Evolutionary conservation across 2,113 vertebrate genomes (phyloP), one percentile per base, ranked within the genome.

Genomic region (Anarhynchus alexandrinus): DNA sequence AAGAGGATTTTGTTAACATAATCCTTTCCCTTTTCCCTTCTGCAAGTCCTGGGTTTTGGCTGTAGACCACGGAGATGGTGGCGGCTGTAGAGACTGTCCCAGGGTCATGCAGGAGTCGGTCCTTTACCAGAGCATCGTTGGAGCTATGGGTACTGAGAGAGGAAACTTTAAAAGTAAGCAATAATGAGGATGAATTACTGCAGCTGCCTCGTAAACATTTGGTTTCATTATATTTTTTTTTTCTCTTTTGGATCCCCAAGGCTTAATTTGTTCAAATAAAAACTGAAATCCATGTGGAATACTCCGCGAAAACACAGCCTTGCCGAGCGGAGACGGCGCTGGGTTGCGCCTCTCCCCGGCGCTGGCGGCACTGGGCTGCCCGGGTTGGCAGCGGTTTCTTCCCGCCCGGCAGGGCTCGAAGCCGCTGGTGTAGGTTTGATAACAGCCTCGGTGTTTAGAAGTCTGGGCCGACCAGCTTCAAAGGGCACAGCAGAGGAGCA

Each of bases 211-310:
- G 17, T 93, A 92, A 96, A 93, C 90, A 64, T 92, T 84, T 77
- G 12, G 45, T 77, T 87, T 43, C 11, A 15, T 72, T 14, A 45
- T 80, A 5, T 23, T 8, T 40, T n/a, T n/a, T 40, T 45, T 19
- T 45, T 10, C 34, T n/a, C 52, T 64, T 85, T 65, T 47, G 74
- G 3, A 8, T 97, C 96, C 90, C 95, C 32, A 55, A 82, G 96
- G 95, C 82, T 95, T 91, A 86, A 90, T 97, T 97, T 97, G 94
- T 83, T 95, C 64, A 78, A 71, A 90, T 93, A 58, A 95, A 96
- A 96, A 26, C 45, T 6, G 6, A 88, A 96, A 86, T 96, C 92
- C 90, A 47, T 49, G 49, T 0, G 15, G 94, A 94, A 40, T 70
- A 26, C 47, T 58, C 64, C 9, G 40, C 43, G 66, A 43, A 90